Evolutionary conservation across 92 coral and sea anemone genomes (phyloP).

Genomic region (Porites evermanni): DNA sequence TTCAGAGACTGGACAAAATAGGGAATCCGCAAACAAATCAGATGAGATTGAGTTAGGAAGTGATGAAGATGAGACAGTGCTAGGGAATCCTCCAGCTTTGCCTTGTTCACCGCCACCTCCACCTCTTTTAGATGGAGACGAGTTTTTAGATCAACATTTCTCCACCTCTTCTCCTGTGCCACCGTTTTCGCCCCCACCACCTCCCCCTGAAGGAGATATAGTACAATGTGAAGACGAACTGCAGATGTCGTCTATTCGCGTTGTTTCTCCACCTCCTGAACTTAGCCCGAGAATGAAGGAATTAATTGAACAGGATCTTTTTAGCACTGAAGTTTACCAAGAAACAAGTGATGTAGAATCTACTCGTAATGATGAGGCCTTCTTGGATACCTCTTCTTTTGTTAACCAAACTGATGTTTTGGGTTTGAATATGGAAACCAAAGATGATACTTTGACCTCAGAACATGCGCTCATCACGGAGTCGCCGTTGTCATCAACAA

Average conservation of each 20-base stretch:
- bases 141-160: slow-evolving; percentile 9
- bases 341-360: neutral
- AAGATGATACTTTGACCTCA: neutral
- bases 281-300: slow-evolving; percentile 51
- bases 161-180: slow-evolving; percentile 30
- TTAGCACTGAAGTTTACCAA: neutral
- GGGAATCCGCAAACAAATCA: neutral
- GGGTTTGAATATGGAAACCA: neutral
- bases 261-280: slow-evolving; percentile 62
- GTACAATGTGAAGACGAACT: slow-evolving; percentile 9
- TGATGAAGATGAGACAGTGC: neutral
- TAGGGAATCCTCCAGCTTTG: slow-evolving; percentile 16
- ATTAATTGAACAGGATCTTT: slow-evolving; percentile 8
- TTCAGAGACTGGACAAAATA: neutral
- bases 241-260: slow-evolving; percentile 5
- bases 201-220: slow-evolving; percentile 21
- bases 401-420: neutral
- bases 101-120: slow-evolving; percentile 54
- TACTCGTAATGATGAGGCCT: neutral
- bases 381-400: neutral
- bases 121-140: slow-evolving; percentile 27
- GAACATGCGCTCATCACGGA: slow-evolving; percentile 1
- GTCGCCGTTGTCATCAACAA: neutral
- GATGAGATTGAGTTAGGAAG: neutral
- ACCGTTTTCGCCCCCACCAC: slow-evolving; percentile 45